phyloP scores from a whole-genome alignment of 2,888 invertebrate species.

The Ptycholaimellus sp. region DNA sequence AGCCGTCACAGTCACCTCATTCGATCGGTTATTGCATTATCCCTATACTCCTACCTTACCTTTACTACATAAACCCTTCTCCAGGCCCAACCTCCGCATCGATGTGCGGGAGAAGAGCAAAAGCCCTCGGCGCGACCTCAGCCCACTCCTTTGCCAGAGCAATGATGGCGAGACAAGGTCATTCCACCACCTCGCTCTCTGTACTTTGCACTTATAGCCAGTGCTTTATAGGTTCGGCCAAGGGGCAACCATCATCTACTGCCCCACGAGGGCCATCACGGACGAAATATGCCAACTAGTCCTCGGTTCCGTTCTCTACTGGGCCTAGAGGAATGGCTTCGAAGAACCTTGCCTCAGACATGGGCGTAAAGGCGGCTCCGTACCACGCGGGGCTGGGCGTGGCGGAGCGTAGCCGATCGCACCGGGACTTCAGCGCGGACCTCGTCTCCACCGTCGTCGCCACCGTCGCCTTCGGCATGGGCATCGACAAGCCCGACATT shows the following conservation, averaged over 20 bases:
- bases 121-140: background rate
- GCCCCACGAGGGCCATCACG: slow-evolving; percentile 39
- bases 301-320: background rate
- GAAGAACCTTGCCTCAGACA: slow-evolving; percentile 24
- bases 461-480: slow-evolving; percentile 35
- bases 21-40: slow-evolving; percentile 37
- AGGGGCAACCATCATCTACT: slow-evolving; percentile 48
- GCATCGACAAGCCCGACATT: slow-evolving; percentile 39
- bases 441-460: slow-evolving; percentile 31
- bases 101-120: slow-evolving; percentile 24
- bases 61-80: no score
- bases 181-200: no score
- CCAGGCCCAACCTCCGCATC: slow-evolving; percentile 42
- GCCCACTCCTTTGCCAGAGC: background rate
- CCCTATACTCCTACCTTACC: no score
- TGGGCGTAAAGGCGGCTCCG: slow-evolving; percentile 33
- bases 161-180: no score
- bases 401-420: slow-evolving; percentile 34
- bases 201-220: no score
- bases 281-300: slow-evolving; percentile 29
- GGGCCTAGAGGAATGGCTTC: background rate
- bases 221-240: slow-evolving; percentile 21
- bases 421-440: slow-evolving; percentile 40
- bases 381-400: slow-evolving; percentile 42
- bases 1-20: slow-evolving; percentile 36